phyloP scores from a whole-genome alignment of 2,113 vertebrate genomes.

The Chaenocephalus aceratus region DNA sequence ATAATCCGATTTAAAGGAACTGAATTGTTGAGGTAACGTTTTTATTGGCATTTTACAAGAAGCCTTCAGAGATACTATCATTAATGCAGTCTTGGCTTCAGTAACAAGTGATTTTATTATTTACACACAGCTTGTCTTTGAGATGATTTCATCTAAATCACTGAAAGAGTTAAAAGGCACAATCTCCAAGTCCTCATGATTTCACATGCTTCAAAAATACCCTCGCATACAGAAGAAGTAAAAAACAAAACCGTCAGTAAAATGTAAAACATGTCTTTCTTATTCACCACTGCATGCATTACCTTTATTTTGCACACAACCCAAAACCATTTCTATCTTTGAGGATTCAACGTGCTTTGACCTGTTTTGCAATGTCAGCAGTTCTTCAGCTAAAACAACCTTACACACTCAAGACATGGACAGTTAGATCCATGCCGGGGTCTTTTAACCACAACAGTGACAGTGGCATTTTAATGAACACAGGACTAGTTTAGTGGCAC shows the following conservation, averaged over 20 bases:
- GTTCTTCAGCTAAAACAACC: not conserved
- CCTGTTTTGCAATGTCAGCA: too few relatives aligned
- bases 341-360: too few relatives aligned
- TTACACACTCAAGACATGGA: not conserved
- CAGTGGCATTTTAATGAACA: not conserved
- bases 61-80: not conserved
- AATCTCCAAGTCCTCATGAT: too few relatives aligned
- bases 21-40: not conserved
- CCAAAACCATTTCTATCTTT: not conserved
- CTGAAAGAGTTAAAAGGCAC: too few relatives aligned
- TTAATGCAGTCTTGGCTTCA: not conserved
- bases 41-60: not conserved
- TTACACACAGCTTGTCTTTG: too few relatives aligned
- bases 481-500: not conserved
- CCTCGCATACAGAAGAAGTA: not conserved
- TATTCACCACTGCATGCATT: not conserved
- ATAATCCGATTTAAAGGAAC: not conserved
- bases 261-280: not conserved
- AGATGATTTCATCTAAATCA: too few relatives aligned
- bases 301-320: conserved; percentile 46
- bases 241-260: not conserved
- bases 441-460: too few relatives aligned
- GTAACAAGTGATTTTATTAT: too few relatives aligned
- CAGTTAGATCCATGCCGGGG: too few relatives aligned
- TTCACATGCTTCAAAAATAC: not conserved